phyloP scores from a whole-genome alignment of 2,888 invertebrate genomes.

The Drosophila conformis region DNA sequence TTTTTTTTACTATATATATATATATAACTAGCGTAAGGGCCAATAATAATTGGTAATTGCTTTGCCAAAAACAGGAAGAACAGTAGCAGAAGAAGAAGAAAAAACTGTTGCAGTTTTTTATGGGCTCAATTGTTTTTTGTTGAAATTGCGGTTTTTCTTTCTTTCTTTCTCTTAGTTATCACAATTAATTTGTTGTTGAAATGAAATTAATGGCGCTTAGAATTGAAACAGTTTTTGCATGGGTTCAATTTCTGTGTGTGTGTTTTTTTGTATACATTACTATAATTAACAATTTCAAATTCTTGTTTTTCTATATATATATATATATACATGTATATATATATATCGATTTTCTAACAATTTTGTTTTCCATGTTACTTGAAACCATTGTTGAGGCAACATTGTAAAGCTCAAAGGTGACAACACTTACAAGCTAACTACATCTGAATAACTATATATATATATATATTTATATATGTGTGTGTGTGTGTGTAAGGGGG shows the following conservation, averaged over 20 bases:
- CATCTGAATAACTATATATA: constrained; percentile 35
- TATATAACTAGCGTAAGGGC: constrained; percentile 21
- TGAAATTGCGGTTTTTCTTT: constrained; percentile 18
- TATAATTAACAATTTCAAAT: constrained; percentile 74
- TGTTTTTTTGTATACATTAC: constrained; percentile 23
- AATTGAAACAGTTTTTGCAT: constrained; percentile 24
- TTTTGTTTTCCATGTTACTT: constrained; percentile 63
- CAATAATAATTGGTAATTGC: constrained; percentile 35
- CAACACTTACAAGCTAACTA: constrained; percentile 71
- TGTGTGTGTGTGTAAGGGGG: constrained; percentile 25
- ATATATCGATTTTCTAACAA: constrained; percentile 63
- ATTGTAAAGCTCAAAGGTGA: constrained; percentile 82
- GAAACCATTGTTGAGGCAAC: constrained; percentile 82
- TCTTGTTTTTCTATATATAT: constrained; percentile 23
- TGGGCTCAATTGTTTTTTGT: background rate
- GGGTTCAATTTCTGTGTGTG: constrained; percentile 27
- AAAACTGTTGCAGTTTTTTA: constrained; percentile 61
- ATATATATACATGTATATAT: constrained; percentile 32
- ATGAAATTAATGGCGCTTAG: constrained; percentile 66
- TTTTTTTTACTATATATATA: constrained; percentile 30
- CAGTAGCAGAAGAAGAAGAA: background rate
- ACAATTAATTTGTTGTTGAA: constrained; percentile 67
- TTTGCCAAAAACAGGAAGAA: constrained; percentile 27
- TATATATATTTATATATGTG: constrained; percentile 20
- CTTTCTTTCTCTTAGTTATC: constrained; percentile 52